Base-by-base conservation (phyloP, 2,888 invertebrate species). In the Amblyjoppa fuscipennis region DNA sequence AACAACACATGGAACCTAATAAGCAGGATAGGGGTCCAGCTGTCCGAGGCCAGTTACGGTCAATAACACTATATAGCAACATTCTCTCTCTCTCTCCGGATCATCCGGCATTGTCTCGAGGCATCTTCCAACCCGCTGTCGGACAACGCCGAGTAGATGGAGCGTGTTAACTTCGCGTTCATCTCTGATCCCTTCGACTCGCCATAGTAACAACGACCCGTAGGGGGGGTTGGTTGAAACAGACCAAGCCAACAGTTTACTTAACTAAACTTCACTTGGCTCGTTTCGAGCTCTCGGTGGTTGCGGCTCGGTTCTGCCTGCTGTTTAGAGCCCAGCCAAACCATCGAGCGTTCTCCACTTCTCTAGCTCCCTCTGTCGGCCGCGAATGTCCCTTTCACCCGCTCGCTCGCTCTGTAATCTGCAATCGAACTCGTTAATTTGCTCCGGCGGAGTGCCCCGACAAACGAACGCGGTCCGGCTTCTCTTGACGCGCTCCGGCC, bases 241-340 rank as follows among this genome's bases (percentile, higher is more conserved):
- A 45, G 59, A 78, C 45, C 71, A 71, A 83, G 51, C 68, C 76
- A 83, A 74, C 81, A 83, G 83, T 83, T 86, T 86, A 77, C 83
- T 83, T 70, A 75, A 86, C 74, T 80, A 74, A 77, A 81, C 80
- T 83, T 45, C 73, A 78, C 81, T 83, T 45, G 49, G 79, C 82
- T 82, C 75, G 75, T 73, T 75, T 77, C 45, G 73, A 77, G 77
- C 64, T 73, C 69, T 66, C 71, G 49, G 34, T 28, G 49, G 38
- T 64, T 49, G 31, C 41, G 31, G 73, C 73, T 81, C 77, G n/a
- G 38, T 34, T 71, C 73, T 66, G 56, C 16, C 64, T 5, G 66
- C 34, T 80, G 75, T 81, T 80, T 79, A 49, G 56, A 76, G 59
- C 61, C 28, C 51, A 41, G 66, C 71, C 82, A 73, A 82, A 77